These are phyloP conservation scores for Nibea coibor DNA, from an alignment of 2,113 vertebrate genomes.

Conservation along the genomic window DNA sequence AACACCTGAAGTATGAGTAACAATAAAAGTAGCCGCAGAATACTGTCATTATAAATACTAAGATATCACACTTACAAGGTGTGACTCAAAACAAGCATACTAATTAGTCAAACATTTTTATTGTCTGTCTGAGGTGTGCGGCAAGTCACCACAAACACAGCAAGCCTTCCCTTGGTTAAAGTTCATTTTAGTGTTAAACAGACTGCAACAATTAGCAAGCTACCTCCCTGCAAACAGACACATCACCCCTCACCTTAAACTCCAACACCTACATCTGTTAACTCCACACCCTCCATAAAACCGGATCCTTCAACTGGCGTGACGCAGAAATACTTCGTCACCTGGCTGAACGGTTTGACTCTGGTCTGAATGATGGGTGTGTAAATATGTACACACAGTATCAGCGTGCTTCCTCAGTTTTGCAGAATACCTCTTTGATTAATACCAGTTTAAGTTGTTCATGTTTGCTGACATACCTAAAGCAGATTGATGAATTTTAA, in stretches of 20 bases:
- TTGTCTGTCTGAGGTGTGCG: neutral
- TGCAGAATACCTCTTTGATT: neutral
- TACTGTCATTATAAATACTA: neutral
- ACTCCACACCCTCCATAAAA: neutral
- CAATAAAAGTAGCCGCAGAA: neutral
- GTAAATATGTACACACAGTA: neutral
- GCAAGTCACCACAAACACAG: neutral
- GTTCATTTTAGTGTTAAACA: neutral
- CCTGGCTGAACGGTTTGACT: neutral
- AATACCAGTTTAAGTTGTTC: neutral
- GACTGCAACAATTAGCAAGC: neutral
- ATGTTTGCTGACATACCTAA: neutral
- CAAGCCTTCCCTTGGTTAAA: constrained; percentile 1
- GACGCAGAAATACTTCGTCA: neutral
- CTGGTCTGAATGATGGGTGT: no score
- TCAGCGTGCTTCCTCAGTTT: neutral
- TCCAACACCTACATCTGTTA: no score
- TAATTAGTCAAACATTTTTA: neutral
- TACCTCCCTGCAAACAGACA: neutral
- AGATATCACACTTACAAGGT: neutral
- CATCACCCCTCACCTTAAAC: neutral
- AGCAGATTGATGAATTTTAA: no score
- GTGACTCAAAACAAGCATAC: neutral
- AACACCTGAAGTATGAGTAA: neutral
- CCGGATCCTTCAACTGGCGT: neutral